Evolutionary conservation across 2,888 invertebrate species (phyloP).

Genomic region (Nesidiocoris tenuis): DNA sequence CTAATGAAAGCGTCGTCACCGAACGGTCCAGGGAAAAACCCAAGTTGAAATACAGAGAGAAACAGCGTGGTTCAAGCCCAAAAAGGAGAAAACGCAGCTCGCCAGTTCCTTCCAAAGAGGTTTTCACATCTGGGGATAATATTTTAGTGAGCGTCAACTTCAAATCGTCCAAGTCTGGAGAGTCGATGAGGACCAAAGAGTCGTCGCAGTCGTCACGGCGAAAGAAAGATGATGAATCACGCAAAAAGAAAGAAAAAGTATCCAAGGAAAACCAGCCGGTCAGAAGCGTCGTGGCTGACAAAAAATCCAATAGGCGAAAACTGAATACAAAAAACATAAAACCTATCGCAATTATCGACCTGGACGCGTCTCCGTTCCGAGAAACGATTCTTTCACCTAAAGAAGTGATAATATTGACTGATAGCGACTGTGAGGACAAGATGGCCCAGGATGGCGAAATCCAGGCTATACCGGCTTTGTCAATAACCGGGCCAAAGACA

Average conservation of each 20-base stretch:
- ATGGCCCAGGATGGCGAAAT: conserved; percentile 50
- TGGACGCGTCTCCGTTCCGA: conserved; percentile 81
- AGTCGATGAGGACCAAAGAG: conserved; percentile 51
- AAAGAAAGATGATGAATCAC: conserved; percentile 55
- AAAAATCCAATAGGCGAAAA: conserved; percentile 29
- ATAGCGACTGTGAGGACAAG: conserved; percentile 63
- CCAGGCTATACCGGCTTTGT: conserved; percentile 51
- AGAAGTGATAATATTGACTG: conserved; percentile 79
- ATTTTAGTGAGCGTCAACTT: conserved; percentile 91
- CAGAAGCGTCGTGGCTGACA: conserved; percentile 48
- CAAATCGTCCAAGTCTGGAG: conserved; percentile 50
- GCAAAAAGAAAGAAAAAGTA: conserved; percentile 53
- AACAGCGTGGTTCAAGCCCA: conserved; percentile 54
- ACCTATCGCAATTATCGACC: conserved; percentile 81
- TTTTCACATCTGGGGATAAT: conserved; percentile 89
- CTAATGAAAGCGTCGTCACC: conserved; percentile 57
- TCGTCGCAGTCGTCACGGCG: conserved; percentile 53
- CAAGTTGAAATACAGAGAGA: conserved; percentile 51
- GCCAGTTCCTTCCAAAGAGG: conserved; percentile 78
- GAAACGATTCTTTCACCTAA: conserved; percentile 78
- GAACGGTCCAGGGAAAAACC: conserved; percentile 51
- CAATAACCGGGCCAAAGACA: conserved; percentile 67
- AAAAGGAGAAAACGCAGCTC: conserved; percentile 56
- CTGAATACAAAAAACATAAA: conserved; percentile 59
- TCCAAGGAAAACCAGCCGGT: conserved; percentile 51